A percentile compares a stretch with the other conserved stretches of the same genome.
phyloP scores from a whole-genome alignment of 2,797 vertebrate species.

The Luscinia luscinia region DNA sequence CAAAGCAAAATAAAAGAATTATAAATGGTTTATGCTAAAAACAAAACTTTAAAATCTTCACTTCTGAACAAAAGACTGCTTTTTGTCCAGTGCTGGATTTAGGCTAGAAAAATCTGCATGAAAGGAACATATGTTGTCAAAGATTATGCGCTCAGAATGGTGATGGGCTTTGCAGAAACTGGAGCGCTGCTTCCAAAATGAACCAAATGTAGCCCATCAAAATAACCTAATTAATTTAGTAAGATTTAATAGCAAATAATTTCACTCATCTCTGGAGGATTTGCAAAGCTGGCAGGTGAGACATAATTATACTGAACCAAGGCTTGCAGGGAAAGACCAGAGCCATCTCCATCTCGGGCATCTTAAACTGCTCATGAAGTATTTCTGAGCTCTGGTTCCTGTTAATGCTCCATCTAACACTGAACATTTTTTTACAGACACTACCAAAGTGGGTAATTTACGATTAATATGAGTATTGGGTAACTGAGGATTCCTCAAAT shows the following conservation, averaged over 20 bases:
- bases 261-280: not conserved
- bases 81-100: conserved; percentile 8
- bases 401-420: not conserved
- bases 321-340: not conserved
- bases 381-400: not conserved
- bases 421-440: not conserved
- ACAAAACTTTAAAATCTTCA: not conserved
- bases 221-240: conserved; percentile 35
- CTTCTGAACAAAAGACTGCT: not conserved
- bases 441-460: not conserved
- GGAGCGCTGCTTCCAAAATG: conserved; percentile 12
- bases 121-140: conserved; percentile 11
- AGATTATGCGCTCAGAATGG: conserved; percentile 25
- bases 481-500: not conserved
- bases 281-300: not conserved
- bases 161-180: not conserved
- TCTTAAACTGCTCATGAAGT: not conserved
- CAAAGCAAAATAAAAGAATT: conserved; percentile 54
- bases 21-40: conserved; percentile 43
- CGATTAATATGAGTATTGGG: not conserved
- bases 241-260: conserved; percentile 31
- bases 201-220: conserved; percentile 37
- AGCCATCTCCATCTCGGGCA: not conserved
- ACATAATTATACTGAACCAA: not conserved
- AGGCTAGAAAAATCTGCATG: conserved; percentile 38